Conservation (phyloP, 2,797 vertebrate genomes). For the Aeoliscus strigatus region DNA sequence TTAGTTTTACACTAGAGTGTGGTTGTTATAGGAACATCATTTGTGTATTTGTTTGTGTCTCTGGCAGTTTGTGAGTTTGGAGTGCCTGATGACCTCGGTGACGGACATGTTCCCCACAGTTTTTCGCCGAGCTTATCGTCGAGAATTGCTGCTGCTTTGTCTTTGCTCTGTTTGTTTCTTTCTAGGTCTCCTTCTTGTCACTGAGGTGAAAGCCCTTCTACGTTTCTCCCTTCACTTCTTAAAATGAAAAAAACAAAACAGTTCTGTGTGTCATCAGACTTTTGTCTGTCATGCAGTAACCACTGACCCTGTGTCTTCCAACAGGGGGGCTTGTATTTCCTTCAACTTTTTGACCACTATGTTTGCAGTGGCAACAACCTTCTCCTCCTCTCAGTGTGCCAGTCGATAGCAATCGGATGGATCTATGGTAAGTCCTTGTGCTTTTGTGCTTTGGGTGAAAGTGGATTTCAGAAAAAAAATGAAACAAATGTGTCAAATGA, state of each 20-base stretch:
- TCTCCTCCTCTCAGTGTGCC: conserved; percentile 68
- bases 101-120: conserved; percentile 83
- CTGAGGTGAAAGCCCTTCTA: conserved; percentile 73
- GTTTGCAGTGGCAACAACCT: conserved; percentile 72
- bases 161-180: conserved; percentile 79
- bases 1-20: no score
- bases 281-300: conserved; percentile 7
- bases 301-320: conserved; percentile 10
- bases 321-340: conserved; percentile 71
- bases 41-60: conserved; percentile 3
- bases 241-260: no score
- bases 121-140: conserved; percentile 76
- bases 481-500: background rate
- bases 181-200: conserved; percentile 82
- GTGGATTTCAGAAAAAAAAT: background rate
- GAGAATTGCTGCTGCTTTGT: conserved; percentile 81
- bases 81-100: conserved; percentile 86
- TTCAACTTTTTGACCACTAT: conserved; percentile 73
- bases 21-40: no score
- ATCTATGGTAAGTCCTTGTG: conserved; percentile 63
- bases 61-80: conserved; percentile 85
- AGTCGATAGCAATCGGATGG: conserved; percentile 69
- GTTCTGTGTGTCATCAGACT: no score
- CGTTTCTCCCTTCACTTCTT: no score
- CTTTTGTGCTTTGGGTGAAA: background rate